Percentiles rank a stretch among this genome's conserved stretches.
Conservation (phyloP, 2,797 vertebrate species). For the Huso huso region DNA sequence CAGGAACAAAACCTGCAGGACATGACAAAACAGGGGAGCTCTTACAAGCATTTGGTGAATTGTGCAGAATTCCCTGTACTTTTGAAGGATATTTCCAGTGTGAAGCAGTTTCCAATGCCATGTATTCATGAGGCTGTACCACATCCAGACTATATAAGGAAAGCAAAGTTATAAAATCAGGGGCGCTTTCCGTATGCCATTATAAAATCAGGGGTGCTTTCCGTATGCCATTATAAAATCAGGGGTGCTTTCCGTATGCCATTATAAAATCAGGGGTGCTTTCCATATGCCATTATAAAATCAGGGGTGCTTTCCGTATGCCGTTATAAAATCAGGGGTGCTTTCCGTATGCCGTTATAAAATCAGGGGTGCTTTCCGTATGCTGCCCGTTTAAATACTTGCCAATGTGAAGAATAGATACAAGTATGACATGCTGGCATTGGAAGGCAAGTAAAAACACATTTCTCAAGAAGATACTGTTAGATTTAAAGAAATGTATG, state of each 20-base stretch:
- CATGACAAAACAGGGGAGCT: not conserved
- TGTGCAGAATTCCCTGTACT: not conserved
- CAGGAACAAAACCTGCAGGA: constrained; percentile 43
- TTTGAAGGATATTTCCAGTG: not conserved
- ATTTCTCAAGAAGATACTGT: too few species aligned
- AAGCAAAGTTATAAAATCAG: not conserved
- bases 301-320: too few species aligned
- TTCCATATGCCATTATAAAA: too few species aligned
- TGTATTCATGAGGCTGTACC: not conserved
- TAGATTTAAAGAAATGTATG: constrained; percentile 30
- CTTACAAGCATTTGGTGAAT: not conserved
- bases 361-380: too few species aligned
- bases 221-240: not conserved
- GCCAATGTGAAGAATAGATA: constrained; percentile 17
- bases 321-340: not conserved
- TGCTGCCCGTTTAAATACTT: too few species aligned
- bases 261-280: too few species aligned
- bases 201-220: constrained; percentile 2
- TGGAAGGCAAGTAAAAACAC: constrained; percentile 34
- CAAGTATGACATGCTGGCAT: constrained; percentile 39
- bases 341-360: not conserved
- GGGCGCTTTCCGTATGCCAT: constrained; percentile 38
- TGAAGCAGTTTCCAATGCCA: not conserved
- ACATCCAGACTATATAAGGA: not conserved
- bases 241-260: too few species aligned